Conservation (phyloP, 2,888 invertebrate species). For the Lasioglossum vierecki region DNA sequence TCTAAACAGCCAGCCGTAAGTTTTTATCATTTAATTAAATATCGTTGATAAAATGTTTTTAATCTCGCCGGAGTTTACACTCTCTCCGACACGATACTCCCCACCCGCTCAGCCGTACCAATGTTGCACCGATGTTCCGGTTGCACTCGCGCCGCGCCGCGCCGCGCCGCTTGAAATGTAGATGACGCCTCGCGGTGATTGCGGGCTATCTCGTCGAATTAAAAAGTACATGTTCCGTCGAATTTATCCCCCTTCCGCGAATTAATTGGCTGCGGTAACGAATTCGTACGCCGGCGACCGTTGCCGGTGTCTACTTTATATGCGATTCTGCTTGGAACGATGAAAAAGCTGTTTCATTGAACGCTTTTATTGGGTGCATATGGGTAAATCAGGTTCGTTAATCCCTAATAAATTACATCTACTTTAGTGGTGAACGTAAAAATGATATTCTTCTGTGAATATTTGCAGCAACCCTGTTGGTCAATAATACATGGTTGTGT, state of each 20-base stretch:
- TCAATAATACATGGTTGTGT: no score
- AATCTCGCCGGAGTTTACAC: constrained; percentile 67
- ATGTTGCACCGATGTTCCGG: constrained; percentile 17
- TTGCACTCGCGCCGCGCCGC: background rate
- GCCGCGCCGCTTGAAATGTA: background rate
- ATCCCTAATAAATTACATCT: background rate
- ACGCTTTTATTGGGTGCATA: background rate
- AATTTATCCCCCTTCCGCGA: background rate
- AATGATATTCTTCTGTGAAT: background rate
- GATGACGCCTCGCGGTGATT: background rate
- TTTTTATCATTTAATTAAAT: constrained; percentile 78
- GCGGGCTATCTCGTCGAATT: constrained; percentile 22
- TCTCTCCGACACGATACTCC: background rate
- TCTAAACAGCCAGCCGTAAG: constrained; percentile 64
- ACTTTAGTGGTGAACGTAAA: background rate
- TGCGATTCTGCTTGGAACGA: background rate
- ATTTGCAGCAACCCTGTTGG: no score
- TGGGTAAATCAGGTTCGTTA: background rate
- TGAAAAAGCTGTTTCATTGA: background rate
- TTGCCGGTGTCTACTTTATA: background rate
- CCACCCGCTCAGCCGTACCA: background rate
- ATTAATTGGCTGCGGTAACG: background rate
- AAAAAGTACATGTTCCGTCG: constrained; percentile 2
- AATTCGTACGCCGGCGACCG: background rate
- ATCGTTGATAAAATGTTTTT: constrained; percentile 77